Base-by-base conservation (phyloP, 2,113 vertebrate genomes). In the Oplegnathus fasciatus region DNA sequence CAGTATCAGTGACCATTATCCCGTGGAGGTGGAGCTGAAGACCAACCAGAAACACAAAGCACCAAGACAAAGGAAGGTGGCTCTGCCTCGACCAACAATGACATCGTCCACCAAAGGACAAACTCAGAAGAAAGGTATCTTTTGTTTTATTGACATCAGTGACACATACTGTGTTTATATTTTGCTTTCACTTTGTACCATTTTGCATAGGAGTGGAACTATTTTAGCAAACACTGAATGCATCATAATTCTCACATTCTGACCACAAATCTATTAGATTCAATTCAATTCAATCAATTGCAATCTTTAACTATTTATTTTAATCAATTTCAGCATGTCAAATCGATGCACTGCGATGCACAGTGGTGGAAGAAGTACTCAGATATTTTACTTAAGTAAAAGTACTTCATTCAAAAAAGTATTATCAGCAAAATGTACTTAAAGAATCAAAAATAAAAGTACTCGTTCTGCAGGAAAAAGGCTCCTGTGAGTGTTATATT, bases 1-100 rank as follows among this genome's bases (percentile, higher is more conserved):
- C 22, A 17, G 84, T 1, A 91, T 95, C 62, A 95, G 95, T 50
- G 95, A 96, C 73, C 95, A 96, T 78, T 95, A 95, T 17, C 93
- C 95, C 13, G 94, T 95, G 61, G 93, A 95, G 78, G 95, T 95
- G 75, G 89, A 91, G 77, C 86, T 96, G 66, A 87, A 54, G 79
- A 74, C n/a, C 18, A 5, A 15, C 4, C 9, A 28, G 50, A 52
- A 28, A 13, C 5, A 3, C 4, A 28, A 44, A 17, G 20, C 55
- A 48, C 15, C 15, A 9, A 30, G 15, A 42, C 28, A 34, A 17
- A 58, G n/a, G 42, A 64, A 18, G 10, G 9, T 0, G 13, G 50
- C 48, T 15, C 46, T 37, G 13, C 44, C 50, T 1, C 20, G 0
- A 11, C 0, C 0, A 6, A 34, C 26, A 40, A 20, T 0, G 17